Evolutionary conservation across 1,140 invertebrate genomes (phyloP), one percentile per base, ranked within the genome.

Genomic region (Zaprionus camerounensis): DNA sequence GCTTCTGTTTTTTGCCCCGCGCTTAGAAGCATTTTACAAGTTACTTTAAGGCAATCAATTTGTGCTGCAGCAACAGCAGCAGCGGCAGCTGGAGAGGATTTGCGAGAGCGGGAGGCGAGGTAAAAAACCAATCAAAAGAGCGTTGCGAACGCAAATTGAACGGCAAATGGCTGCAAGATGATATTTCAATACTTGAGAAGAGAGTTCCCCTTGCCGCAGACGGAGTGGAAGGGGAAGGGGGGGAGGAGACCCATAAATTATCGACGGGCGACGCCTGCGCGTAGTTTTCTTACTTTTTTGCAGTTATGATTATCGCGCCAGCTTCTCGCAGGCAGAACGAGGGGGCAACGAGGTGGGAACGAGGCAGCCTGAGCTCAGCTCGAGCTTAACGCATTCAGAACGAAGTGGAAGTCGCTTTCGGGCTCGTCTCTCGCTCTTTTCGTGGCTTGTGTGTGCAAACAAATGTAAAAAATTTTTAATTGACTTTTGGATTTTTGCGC

Each of bases 381-480:
- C 58, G 51, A 24, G 51, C 46, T 28, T 55, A 24, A 24, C 51
- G 51, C 51, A 55, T 55, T 55, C 26, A 56, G 53, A 56, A 56
- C 53, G 24, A 22, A 53, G 11, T 53, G 9, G 24, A 17, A 7
- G 20, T 38, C 34, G 20, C 28, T 7, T 44, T 46, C 36, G 26
- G 62, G 9, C 38, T 34, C 38, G 5, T 41, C 38, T 5, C 38
- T 41, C 38, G 15, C 38, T 41, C 15, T 9, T 49, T 20, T 20
- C 46, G 46, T 20, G 46, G 12, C 9, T 12, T 51, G 20, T 51
- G 78, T 81, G 85, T 90, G 86, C 85, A 90, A 90, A 90, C 85
- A 90, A 90, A 90, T 90, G 85, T 85, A 90, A 90, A 90, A 90
- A 91, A 90, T 84, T 90, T 90, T 90, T 90, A 90, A 90, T 90